These are phyloP conservation scores for Hypanus sabinus DNA, from an alignment of 2,113 vertebrate species.

Conservation along the genomic window DNA sequence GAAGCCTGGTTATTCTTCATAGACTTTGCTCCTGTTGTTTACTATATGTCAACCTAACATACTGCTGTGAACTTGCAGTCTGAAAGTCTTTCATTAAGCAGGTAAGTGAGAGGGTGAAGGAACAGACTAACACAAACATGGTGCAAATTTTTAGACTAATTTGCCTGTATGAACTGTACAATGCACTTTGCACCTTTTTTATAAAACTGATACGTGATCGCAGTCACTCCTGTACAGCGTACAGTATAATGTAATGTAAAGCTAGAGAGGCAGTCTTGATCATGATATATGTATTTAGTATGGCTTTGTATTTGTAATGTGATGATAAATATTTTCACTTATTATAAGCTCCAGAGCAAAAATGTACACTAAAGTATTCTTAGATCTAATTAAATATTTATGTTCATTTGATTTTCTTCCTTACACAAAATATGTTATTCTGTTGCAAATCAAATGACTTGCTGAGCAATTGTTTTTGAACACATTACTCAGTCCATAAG, in stretches of 20 bases:
- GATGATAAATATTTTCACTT: neutral
- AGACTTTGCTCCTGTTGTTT: neutral
- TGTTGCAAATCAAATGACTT: neutral
- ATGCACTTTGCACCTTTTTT: conserved; percentile 19
- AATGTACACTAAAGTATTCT: conserved; percentile 17
- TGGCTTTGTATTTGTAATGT: neutral
- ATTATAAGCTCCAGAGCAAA: neutral
- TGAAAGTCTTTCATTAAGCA: neutral
- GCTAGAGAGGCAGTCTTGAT: conserved; percentile 3
- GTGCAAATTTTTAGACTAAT: neutral
- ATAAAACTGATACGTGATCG: neutral
- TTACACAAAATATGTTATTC: neutral
- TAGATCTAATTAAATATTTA: neutral
- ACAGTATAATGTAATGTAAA: neutral
- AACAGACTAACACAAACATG: neutral
- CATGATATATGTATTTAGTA: neutral
- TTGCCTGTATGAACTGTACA: neutral
- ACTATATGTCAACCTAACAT: neutral
- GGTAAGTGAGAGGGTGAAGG: neutral
- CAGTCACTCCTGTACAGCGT: neutral
- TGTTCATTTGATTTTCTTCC: neutral
- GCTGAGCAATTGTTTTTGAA: neutral
- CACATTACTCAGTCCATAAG: neutral
- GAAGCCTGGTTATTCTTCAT: neutral
- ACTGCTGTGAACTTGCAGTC: neutral